Percentiles rank a stretch among this genome's conserved stretches.
Conservation (phyloP, 1,140 invertebrate species). For the Phymastichus coffea region DNA sequence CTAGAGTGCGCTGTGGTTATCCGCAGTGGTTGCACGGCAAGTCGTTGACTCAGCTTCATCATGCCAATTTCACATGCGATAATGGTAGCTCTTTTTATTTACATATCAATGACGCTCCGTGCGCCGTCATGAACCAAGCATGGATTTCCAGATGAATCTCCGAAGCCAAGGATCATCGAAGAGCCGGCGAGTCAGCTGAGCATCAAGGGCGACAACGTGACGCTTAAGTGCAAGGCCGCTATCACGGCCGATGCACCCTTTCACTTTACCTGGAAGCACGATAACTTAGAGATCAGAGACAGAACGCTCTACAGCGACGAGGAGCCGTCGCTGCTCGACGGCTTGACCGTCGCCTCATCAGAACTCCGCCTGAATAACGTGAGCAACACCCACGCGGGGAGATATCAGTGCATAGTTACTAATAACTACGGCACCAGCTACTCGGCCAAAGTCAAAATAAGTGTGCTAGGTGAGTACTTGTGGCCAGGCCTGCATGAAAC, state of each 20-base stretch:
- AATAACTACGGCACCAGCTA: conserved; percentile 90
- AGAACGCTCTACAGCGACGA: conserved; percentile 40
- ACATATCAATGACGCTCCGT: no score
- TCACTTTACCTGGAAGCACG: conserved; percentile 84
- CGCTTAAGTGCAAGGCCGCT: conserved; percentile 76
- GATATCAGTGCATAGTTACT: conserved; percentile 90
- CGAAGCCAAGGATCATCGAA: conserved; percentile 81
- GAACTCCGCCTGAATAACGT: conserved; percentile 72
- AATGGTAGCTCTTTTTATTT: conserved; percentile 43
- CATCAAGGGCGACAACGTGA: conserved; percentile 81
- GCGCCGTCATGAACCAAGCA: no score
- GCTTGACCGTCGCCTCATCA: conserved; percentile 65
- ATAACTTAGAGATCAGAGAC: conserved; percentile 73
- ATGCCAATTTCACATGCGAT: conserved; percentile 76
- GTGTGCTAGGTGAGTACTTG: conserved; percentile 70
- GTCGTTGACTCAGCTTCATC: conserved; percentile 65
- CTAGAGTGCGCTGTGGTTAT: conserved; percentile 74
- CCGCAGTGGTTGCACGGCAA: conserved; percentile 71
- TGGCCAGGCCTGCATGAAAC: neutral
- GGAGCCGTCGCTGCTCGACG: conserved; percentile 46
- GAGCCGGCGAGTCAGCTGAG: conserved; percentile 79
- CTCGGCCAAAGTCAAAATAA: conserved; percentile 81
- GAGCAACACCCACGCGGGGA: conserved; percentile 75
- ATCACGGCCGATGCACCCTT: conserved; percentile 62
- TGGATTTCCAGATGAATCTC: conserved; percentile 70